These are phyloP conservation scores for Cerceris ruficornis DNA, from an alignment of 2,888 invertebrate species.

Conservation along the genomic window DNA sequence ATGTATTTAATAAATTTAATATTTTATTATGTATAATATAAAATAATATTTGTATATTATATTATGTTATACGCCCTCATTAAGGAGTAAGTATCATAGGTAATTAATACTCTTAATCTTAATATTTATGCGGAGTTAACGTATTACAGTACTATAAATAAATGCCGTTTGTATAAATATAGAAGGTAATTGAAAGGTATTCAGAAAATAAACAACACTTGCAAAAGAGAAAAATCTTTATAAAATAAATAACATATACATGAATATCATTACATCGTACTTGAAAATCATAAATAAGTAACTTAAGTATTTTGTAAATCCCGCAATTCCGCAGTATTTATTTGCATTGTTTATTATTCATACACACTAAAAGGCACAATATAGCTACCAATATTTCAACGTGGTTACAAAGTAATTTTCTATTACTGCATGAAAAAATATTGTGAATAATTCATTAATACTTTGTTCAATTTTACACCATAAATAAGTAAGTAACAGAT, in stretches of 20 bases:
- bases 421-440: constrained; percentile 65
- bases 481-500: constrained; percentile 54
- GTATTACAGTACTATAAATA: no score
- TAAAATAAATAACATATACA: constrained; percentile 80
- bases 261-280: constrained; percentile 75
- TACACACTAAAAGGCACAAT: constrained; percentile 80
- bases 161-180: no score
- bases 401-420: constrained; percentile 77
- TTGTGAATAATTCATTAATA: constrained; percentile 66
- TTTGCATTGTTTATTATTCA: constrained; percentile 77
- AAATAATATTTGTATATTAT: background rate
- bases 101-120: background rate
- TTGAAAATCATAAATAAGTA: constrained; percentile 76
- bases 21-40: background rate
- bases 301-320: constrained; percentile 73
- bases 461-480: constrained; percentile 58
- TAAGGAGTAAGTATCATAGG: no score
- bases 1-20: constrained; percentile 6
- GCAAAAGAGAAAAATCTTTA: constrained; percentile 78
- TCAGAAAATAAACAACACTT: constrained; percentile 40
- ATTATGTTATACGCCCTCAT: background rate
- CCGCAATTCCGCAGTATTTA: constrained; percentile 78
- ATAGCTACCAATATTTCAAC: constrained; percentile 80
- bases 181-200: background rate
- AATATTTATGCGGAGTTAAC: no score